phyloP scores from a whole-genome alignment of 2,888 invertebrate species.

The Ochropleura plecta region DNA sequence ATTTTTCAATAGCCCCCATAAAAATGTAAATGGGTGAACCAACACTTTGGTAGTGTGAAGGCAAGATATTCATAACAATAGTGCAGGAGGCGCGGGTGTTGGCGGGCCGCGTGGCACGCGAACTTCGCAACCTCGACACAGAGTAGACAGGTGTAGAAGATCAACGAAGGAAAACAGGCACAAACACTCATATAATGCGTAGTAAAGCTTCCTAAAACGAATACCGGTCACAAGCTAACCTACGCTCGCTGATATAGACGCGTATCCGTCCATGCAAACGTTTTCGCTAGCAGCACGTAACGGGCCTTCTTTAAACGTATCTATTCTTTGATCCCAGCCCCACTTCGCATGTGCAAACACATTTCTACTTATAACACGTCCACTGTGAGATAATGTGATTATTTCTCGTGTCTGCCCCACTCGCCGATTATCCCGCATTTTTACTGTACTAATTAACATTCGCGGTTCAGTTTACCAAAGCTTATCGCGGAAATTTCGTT shows the following conservation, averaged over 20 bases:
- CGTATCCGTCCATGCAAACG: not conserved
- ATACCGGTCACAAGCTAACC: not conserved
- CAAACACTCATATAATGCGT: not conserved
- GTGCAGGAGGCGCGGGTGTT: slow-evolving; percentile 42
- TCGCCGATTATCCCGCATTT: slow-evolving; percentile 71
- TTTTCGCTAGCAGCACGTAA: not conserved
- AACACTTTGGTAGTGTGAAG: slow-evolving; percentile 60
- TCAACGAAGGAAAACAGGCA: not conserved
- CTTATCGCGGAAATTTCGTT: slow-evolving; percentile 64
- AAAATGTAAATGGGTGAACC: slow-evolving; percentile 66
- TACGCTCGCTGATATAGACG: not conserved
- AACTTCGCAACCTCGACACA: slow-evolving; percentile 61
- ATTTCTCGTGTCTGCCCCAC: slow-evolving; percentile 71
- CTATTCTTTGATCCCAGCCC: slow-evolving; percentile 53
- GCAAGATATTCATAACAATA: slow-evolving; percentile 70
- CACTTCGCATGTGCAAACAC: slow-evolving; percentile 77
- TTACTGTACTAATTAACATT: slow-evolving; percentile 72
- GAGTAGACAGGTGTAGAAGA: slow-evolving; percentile 7
- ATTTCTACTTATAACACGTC: slow-evolving; percentile 75
- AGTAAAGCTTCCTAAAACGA: not conserved
- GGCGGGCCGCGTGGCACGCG: slow-evolving; percentile 64
- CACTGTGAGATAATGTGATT: slow-evolving; percentile 82
- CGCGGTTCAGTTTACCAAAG: slow-evolving; percentile 63
- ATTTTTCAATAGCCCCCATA: slow-evolving; percentile 62
- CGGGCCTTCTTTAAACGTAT: slow-evolving; percentile 2